Percentiles rank a stretch among this genome's conserved stretches.
These are phyloP conservation scores for Macrophya annulata DNA, from an alignment of 2,888 invertebrate species.

Conservation along the genomic window DNA sequence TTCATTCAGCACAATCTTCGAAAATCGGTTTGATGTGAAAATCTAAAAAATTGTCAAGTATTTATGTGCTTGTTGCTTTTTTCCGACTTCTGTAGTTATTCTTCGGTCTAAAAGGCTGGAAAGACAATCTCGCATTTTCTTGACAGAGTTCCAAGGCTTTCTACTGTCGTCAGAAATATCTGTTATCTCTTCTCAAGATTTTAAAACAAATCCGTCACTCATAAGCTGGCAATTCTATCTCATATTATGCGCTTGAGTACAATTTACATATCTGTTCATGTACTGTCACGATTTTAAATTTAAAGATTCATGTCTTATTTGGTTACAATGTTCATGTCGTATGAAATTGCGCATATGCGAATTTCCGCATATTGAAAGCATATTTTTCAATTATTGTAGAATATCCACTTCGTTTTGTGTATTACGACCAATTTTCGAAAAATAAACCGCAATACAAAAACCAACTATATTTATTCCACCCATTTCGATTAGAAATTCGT, in stretches of 20 bases:
- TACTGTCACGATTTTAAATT: background rate
- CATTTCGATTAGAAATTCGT: too few species aligned
- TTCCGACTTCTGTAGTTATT: background rate
- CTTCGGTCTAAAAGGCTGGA: background rate
- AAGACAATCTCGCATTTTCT: background rate
- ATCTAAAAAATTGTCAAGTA: background rate
- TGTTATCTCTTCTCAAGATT: background rate
- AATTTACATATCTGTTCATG: background rate
- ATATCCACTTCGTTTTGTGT: background rate
- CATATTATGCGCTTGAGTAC: constrained; percentile 7
- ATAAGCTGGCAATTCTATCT: background rate
- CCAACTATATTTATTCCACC: background rate
- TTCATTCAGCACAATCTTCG: background rate
- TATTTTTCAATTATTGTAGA: background rate
- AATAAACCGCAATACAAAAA: background rate
- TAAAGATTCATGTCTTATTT: background rate
- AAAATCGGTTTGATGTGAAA: background rate
- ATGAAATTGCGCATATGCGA: too few species aligned
- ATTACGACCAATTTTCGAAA: background rate
- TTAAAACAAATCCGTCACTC: background rate
- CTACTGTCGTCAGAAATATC: background rate
- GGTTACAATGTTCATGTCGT: too few species aligned
- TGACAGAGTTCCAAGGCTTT: background rate
- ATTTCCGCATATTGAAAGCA: background rate
- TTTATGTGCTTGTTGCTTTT: background rate